Base-by-base conservation (phyloP, 2,888 invertebrate species). In the Lasioglossum malachurum region DNA sequence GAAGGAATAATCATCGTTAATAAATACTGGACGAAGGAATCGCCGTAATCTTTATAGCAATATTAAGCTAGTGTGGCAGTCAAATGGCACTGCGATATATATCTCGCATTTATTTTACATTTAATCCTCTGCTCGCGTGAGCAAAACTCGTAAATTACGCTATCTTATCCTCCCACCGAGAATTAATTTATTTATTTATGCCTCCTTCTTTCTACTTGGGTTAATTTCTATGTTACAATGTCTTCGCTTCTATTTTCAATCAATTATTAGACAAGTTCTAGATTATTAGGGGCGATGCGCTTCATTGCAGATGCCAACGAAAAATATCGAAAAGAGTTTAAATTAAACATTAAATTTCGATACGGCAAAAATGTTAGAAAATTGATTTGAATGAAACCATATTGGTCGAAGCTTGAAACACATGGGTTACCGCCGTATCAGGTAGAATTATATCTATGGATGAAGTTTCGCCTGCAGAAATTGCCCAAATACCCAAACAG, bases 41-140 rank as follows among this genome's bases (percentile, higher is more conserved):
- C 19, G 31, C 23, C 23, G 16, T 77, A 60, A 67, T 31, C 23
- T 35, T 46, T 69, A 16, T 16, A 10, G 46, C 35, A 77, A 69
- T 31, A 69, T 69, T 67, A 49, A 44, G 3, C 46, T 35, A 69
- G 49, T 19, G 23, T 49, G 38, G 46, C 46, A 44, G 49, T 19
- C 35, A 35, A 69, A 69, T 19, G n/a, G 35, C 27, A 53, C 4
- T 10, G 67, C 23, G 67, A 31, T 67, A 10, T 76, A n/a, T 19
- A 80, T 80, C 77, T 69, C 31, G 38, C 12, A 80, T 76, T 76
- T 19, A 19, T 69, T 67, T 41, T 16, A 4, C 46, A 23, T 69
- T 80, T 76, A 27, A 67, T 46, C 38, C 10, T 38, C 23, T 23
- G 31, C 5, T 80, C 69, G 53, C 80, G 53, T 57, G 77, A 67